Base-by-base conservation (phyloP, 2,888 invertebrate species). In the Megalurothrips usitatus region DNA sequence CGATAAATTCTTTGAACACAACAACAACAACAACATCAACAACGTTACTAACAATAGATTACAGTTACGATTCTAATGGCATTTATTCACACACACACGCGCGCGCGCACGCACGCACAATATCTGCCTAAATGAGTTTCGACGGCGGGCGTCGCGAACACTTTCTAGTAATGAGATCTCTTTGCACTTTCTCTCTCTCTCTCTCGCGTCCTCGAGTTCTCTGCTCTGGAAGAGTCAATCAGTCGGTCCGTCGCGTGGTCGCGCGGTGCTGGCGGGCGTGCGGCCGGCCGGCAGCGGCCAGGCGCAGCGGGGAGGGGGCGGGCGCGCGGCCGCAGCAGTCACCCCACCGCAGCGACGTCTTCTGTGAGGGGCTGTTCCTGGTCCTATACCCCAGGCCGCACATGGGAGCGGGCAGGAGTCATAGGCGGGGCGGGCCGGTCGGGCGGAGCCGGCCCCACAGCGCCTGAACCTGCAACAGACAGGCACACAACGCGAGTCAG, bases 281-380 rank as follows among this genome's bases (percentile, higher is more conserved):
- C 6, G 34, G 34, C 34, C 34, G 34, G 34, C 34, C 34, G 34
- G 34, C 34, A 6, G 34, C 34, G 6, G 34, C 3, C 34, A 58
- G 58, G 58, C 58, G 58, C 17, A 26, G 26, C 68, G 68, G 9
- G 68, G 68, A 23, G 26, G 23, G 10, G 68, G 68, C 86, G 84
- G 85, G 85, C 84, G 86, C 87, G 84, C 87, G 86, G 86, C 87
- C 88, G 89, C 96, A 96, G 90, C 95, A 95, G 91, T 96, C 96
- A 89, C 96, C 96, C 96, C 96, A 96, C 90, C 96, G 94, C 87
- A 96, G 93, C 89, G 96, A 96, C 90, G 96, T 96, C 92, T 96
- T 96, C 91, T 96, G 96, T 90, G 96, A 96, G 92, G 96, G 96
- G 91, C 95, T 96, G 91, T 96, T 96, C 90, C 96, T 94, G 89